Percentiles rank a stretch among this genome's conserved stretches.
These are phyloP conservation scores for Condylura cristata DNA, from an alignment of 2,113 vertebrate species.

Conservation along the genomic window DNA sequence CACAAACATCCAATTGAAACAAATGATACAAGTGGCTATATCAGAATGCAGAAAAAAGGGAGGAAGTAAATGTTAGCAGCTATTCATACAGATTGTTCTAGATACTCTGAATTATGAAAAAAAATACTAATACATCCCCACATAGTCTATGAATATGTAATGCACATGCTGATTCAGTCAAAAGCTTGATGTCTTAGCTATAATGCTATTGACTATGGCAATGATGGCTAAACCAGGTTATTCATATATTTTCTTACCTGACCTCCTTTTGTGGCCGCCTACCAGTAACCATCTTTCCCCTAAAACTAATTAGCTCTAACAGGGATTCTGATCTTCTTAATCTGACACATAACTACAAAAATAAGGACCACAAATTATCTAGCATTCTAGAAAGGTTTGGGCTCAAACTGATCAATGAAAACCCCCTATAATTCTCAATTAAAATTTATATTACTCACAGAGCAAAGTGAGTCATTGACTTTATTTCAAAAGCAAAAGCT, in stretches of 20 bases:
- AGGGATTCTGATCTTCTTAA: conserved; percentile 47
- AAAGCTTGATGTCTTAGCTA: neutral
- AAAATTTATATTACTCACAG: conserved; percentile 42
- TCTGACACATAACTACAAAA: conserved; percentile 48
- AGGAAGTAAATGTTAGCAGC: neutral
- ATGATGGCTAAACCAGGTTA: neutral
- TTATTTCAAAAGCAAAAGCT: conserved; percentile 34
- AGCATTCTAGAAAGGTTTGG: conserved; percentile 30
- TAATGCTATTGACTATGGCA: neutral
- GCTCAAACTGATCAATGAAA: conserved; percentile 39
- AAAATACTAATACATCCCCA: neutral
- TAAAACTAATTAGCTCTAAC: conserved; percentile 35
- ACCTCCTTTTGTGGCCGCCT: conserved; percentile 53
- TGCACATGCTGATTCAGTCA: neutral
- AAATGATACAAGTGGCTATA: neutral
- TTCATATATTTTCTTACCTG: conserved; percentile 43
- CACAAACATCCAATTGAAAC: neutral
- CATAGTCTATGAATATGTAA: no score
- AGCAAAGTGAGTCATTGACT: neutral
- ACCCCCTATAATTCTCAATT: conserved; percentile 33
- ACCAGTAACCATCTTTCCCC: conserved; percentile 53
- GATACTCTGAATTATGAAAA: conserved; percentile 10
- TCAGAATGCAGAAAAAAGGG: conserved; percentile 32
- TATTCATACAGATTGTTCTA: neutral
- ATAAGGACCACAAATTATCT: conserved; percentile 57